Base-by-base conservation (phyloP, 2,797 vertebrate species). In the Gallinago solitaria region DNA sequence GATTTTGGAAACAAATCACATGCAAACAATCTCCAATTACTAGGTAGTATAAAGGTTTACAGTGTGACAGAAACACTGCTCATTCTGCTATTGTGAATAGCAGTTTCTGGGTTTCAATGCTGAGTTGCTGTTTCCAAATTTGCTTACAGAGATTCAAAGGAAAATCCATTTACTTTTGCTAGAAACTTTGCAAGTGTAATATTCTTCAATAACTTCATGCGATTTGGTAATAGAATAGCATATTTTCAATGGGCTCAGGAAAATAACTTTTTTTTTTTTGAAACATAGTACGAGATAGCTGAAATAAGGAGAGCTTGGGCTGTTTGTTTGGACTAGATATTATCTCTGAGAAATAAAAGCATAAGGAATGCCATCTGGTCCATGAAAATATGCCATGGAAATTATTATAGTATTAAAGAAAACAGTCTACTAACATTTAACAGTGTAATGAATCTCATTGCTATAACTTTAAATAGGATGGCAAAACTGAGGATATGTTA, bases 341-440 rank as follows among this genome's bases (percentile, higher is more conserved):
- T 79, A 37, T 73, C 23, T 77, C 64, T 76, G 71, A 87, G 63
- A 96, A 96, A 85, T 48, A 77, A 90, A 75, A 92, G 23, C 92
- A 89, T 63, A 51, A 51, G 69, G 41, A 83, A 54, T 79, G 43
- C 77, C 28, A 84, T 80, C 65, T 90, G 89, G 64, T 48, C 85
- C 25, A 25, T 81, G 48, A 51, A 93, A 92, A 53, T 43, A 70
- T 83, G 33, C 28, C 63, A 47, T 19, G 70, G 53, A 83, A 92
- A 80, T 79, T 2, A 87, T 70, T 73, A 64, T 35, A 25, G 9
- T 82, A 43, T 80, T 88, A 68, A 85, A 76, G 74, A 89, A 89
- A 90, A 39, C 25, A 87, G 25, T 48, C 47, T 48, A 53, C 25
- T 63, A 63, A 60, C 56, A 35, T 93, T 92, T 84, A 89, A 64